A percentile compares a stretch with the other conserved stretches of the same genome.
Evolutionary conservation across 2,113 vertebrate genomes (phyloP).

Genomic region (Pleuronectes platessa): DNA sequence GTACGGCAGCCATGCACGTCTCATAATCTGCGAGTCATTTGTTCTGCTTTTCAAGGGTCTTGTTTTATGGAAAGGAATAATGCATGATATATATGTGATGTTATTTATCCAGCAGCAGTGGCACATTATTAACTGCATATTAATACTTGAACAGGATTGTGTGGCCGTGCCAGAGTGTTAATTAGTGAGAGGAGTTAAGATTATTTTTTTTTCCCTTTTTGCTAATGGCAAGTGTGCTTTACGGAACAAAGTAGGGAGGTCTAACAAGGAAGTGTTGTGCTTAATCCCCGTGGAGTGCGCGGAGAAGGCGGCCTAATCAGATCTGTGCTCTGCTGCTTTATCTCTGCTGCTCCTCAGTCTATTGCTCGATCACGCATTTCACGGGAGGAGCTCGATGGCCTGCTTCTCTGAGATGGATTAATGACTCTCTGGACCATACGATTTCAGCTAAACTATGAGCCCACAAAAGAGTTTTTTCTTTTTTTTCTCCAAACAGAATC

Average conservation of each 20-base stretch:
- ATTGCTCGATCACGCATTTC: constrained; percentile 62
- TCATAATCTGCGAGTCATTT: constrained; percentile 53
- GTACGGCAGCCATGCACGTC: constrained; percentile 11
- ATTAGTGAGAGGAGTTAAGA: constrained; percentile 47
- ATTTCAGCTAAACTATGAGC: constrained; percentile 58
- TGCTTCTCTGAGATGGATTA: constrained; percentile 58
- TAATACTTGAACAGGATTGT: constrained; percentile 47
- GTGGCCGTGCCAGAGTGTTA: constrained; percentile 49
- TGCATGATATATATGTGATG: constrained; percentile 46
- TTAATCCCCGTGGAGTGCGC: constrained; percentile 69
- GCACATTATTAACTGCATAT: constrained; percentile 55
- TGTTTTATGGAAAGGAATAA: constrained; percentile 51
- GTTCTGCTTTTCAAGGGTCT: constrained; percentile 45
- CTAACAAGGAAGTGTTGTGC: constrained; percentile 65
- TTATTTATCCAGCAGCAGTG: constrained; percentile 60
- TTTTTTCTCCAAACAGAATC: constrained; percentile 40
- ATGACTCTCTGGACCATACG: constrained; percentile 55
- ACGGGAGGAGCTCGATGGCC: constrained; percentile 55
- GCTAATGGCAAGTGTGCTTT: constrained; percentile 51
- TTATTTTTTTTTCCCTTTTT: constrained; percentile 24
- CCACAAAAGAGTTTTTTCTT: constrained; percentile 35
- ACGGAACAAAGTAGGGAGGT: constrained; percentile 59
- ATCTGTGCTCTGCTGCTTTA: constrained; percentile 68
- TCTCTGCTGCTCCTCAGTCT: constrained; percentile 56
- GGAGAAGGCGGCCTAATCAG: constrained; percentile 68